Evolutionary conservation across 2,797 vertebrate genomes (phyloP).

Genomic region (Poecilia wingei): DNA sequence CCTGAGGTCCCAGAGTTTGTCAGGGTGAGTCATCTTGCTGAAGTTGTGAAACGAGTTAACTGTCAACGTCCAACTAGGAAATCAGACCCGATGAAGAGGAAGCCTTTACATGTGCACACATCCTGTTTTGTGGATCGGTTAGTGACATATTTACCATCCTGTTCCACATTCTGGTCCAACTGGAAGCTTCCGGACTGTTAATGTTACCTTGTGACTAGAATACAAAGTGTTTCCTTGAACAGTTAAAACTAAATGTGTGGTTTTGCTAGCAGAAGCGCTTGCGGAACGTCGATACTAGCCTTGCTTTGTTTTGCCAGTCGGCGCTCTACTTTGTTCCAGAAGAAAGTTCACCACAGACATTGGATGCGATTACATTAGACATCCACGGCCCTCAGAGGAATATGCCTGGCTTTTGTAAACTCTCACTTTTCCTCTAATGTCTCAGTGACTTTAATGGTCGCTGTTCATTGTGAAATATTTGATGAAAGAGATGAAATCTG

Average conservation of each 20-base stretch:
- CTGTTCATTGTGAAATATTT: slow-evolving; percentile 1
- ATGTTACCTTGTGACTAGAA: not conserved
- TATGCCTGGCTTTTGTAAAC: not conserved
- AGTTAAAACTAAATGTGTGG: slow-evolving; percentile 17
- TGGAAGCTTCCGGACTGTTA: slow-evolving; percentile 1
- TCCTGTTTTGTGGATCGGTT: slow-evolving; percentile 12
- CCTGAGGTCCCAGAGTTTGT: slow-evolving; percentile 25
- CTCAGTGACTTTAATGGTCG: not conserved
- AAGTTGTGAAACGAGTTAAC: slow-evolving; percentile 45
- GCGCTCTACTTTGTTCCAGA: not conserved
- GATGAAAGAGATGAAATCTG: slow-evolving; percentile 1
- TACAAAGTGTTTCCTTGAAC: slow-evolving; percentile 10
- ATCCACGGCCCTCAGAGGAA: not conserved
- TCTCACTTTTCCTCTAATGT: not conserved
- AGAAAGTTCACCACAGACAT: not conserved
- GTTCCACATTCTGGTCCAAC: slow-evolving; percentile 1
- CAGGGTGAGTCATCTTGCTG: slow-evolving; percentile 32
- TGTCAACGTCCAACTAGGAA: slow-evolving; percentile 14
- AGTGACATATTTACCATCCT: slow-evolving; percentile 6
- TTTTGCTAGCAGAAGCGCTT: not conserved
- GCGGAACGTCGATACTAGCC: not conserved
- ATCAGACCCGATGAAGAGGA: slow-evolving; percentile 12
- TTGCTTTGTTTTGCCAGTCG: slow-evolving; percentile 14
- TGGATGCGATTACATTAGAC: not conserved
- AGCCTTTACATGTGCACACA: slow-evolving; percentile 22